Percentiles rank a stretch among this genome's conserved stretches.
Conservation (phyloP, 2,113 vertebrate genomes). For the Sebastes schlegelii region DNA sequence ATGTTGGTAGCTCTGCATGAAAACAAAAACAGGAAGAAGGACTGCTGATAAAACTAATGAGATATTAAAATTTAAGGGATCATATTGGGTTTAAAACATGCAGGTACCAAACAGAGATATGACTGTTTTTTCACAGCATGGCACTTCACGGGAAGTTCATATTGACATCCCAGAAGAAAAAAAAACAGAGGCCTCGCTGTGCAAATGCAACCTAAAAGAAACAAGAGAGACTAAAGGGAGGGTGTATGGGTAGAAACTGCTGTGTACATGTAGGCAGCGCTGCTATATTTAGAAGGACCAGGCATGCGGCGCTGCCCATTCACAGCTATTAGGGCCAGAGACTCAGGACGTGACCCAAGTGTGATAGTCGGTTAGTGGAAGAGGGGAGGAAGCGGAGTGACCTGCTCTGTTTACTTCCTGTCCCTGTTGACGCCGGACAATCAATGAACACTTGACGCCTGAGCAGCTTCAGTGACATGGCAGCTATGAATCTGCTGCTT, state of each 20-base stretch:
- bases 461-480: neutral
- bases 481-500: neutral
- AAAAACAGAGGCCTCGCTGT: neutral
- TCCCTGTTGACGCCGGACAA: neutral
- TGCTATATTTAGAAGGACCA: conserved; percentile 64
- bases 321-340: conserved; percentile 47
- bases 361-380: neutral
- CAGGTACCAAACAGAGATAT: neutral
- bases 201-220: neutral
- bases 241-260: conserved; percentile 35
- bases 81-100: neutral
- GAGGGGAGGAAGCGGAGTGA: conserved; percentile 23
- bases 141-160: neutral
- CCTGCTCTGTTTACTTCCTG: conserved; percentile 49
- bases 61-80: neutral
- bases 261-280: conserved; percentile 46
- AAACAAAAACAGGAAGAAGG: neutral
- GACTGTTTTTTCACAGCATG: neutral
- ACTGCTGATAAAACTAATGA: neutral
- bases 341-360: conserved; percentile 36
- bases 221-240: neutral
- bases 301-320: conserved; percentile 40
- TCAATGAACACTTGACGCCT: neutral
- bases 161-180: rapidly evolving
- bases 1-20: neutral